phyloP scores from a whole-genome alignment of 2,113 vertebrate genomes.

The Clarias macrocephalus region DNA sequence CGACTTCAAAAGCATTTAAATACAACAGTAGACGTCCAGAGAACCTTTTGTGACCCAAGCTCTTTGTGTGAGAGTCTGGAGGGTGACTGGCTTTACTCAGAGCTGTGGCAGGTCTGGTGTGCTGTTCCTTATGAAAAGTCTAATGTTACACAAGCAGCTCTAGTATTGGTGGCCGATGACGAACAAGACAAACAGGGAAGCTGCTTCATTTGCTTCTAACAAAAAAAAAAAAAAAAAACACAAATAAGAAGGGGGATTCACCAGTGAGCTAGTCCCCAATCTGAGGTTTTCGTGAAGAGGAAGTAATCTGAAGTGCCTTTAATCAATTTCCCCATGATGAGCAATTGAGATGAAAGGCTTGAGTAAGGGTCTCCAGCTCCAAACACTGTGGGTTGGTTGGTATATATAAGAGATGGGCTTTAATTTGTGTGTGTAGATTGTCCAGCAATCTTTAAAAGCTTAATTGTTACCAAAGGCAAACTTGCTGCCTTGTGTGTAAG shows the following conservation, averaged over 20 bases:
- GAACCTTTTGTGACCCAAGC: slow-evolving; percentile 59
- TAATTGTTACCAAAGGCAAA: slow-evolving; percentile 70
- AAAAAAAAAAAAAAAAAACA: slow-evolving; percentile 61
- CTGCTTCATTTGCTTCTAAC: slow-evolving; percentile 63
- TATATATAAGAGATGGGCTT: slow-evolving; percentile 65
- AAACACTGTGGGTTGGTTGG: slow-evolving; percentile 60
- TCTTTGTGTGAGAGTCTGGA: slow-evolving; percentile 79
- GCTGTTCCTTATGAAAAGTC: slow-evolving; percentile 60
- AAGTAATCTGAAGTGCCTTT: slow-evolving; percentile 75
- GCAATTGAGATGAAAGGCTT: slow-evolving; percentile 66
- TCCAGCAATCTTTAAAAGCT: slow-evolving; percentile 69
- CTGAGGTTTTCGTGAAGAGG: slow-evolving; percentile 66
- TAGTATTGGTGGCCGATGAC: slow-evolving; percentile 77
- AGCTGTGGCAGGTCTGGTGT: slow-evolving; percentile 48
- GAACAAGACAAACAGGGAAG: slow-evolving; percentile 74
- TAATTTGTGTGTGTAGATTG: slow-evolving; percentile 74
- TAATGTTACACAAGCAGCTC: slow-evolving; percentile 72
- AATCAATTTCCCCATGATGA: slow-evolving; percentile 75
- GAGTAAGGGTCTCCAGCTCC: slow-evolving; percentile 57
- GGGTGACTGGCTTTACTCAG: slow-evolving; percentile 73
- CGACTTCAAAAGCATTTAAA: slow-evolving; percentile 59
- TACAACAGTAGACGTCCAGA: slow-evolving; percentile 55
- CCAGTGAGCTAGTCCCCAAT: slow-evolving; percentile 72
- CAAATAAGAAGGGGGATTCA: slow-evolving; percentile 65
- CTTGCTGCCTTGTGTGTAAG: slow-evolving; percentile 77